Conservation (phyloP, 2,113 vertebrate species). For the Struthio camelus region DNA sequence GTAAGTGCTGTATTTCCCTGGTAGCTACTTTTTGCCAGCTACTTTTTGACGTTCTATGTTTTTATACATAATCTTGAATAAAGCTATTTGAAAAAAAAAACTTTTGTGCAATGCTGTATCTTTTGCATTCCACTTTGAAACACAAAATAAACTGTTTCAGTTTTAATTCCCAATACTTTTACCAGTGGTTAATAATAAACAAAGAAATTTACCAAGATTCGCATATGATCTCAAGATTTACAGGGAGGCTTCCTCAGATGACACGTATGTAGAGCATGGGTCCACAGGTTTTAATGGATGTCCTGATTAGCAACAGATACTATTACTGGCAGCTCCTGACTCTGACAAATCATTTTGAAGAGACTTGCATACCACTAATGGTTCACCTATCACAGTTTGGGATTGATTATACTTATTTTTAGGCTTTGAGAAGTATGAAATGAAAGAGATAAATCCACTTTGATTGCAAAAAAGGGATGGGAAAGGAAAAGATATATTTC, state of each 20-base stretch:
- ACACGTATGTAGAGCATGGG: neutral
- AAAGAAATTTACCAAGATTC: neutral
- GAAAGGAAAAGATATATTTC: neutral
- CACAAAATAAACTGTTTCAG: neutral
- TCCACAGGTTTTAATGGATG: neutral
- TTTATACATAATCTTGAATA: neutral
- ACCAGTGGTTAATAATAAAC: neutral
- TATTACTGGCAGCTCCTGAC: neutral
- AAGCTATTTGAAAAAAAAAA: neutral
- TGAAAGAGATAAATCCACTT: neutral
- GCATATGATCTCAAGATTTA: neutral
- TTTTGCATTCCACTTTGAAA: neutral
- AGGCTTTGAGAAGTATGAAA: neutral
- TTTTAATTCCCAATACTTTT: neutral
- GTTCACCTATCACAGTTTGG: neutral
- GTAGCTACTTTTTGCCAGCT: neutral
- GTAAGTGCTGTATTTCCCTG: neutral
- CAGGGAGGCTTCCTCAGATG: neutral
- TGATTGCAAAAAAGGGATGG: neutral
- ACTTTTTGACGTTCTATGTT: neutral
- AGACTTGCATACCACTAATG: neutral
- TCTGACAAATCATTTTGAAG: neutral
- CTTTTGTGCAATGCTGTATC: neutral
- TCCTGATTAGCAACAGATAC: neutral
- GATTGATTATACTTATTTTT: constrained; percentile 11